A percentile compares a stretch with the other conserved stretches of the same genome.
phyloP scores from a whole-genome alignment of 2,113 vertebrate genomes.

The Crotalus viridis region DNA sequence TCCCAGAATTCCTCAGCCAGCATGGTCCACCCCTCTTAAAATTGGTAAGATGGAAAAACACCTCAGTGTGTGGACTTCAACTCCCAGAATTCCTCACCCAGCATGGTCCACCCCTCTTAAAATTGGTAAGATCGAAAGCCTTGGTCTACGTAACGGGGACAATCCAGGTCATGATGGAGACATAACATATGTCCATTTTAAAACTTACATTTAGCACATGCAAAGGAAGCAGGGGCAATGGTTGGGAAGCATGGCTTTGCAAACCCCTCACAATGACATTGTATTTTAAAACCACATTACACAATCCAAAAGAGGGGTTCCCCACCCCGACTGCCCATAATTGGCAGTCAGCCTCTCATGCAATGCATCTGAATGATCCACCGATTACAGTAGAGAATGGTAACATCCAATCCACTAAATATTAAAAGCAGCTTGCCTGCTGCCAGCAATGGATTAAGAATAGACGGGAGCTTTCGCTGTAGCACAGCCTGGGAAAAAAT shows the following conservation, averaged over 20 bases:
- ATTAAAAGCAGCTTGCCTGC: not conserved
- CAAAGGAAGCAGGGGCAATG: not conserved
- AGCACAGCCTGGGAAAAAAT: not conserved
- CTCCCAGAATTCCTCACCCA: too few relatives aligned
- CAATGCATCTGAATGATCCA: not conserved
- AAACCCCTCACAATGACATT: not conserved
- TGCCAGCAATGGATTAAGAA: not conserved
- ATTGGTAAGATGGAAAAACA: not conserved
- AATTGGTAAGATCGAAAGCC: not conserved
- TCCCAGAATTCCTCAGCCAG: not conserved
- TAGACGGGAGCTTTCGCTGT: not conserved
- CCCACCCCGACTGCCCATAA: rapidly evolving
- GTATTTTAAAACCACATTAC: not conserved
- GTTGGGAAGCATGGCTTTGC: not conserved
- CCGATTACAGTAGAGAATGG: not conserved
- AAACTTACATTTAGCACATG: not conserved
- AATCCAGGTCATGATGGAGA: not conserved
- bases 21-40: not conserved
- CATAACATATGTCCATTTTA: not conserved
- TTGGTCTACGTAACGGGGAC: not conserved
- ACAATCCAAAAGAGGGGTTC: not conserved
- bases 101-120: too few relatives aligned
- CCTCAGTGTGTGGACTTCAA: not conserved
- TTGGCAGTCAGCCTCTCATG: not conserved
- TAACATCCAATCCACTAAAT: not conserved